Percentiles rank a stretch among this genome's conserved stretches.
Evolutionary conservation across 2,113 vertebrate genomes (phyloP).

Genomic region (Chunga burmeisteri): DNA sequence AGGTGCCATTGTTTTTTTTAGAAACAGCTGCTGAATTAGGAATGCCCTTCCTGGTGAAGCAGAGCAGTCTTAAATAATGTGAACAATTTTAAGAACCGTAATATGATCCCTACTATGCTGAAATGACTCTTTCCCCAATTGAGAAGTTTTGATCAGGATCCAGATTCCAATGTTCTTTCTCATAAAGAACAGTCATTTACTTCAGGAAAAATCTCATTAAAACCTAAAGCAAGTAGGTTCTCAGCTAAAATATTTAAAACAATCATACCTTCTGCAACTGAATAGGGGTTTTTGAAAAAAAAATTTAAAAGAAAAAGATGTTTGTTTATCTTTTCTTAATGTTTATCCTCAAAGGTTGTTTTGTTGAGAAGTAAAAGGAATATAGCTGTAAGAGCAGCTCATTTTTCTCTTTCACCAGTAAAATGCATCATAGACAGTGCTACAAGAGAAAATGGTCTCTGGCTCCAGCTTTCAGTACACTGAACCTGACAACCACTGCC

Average conservation of each 20-base stretch:
- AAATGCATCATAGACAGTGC: neutral
- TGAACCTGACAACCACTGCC: neutral
- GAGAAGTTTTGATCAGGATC: neutral
- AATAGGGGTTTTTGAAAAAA: neutral
- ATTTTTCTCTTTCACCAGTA: neutral
- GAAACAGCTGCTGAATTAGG: neutral
- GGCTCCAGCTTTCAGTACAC: neutral
- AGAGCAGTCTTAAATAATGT: neutral
- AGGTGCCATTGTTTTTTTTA: neutral
- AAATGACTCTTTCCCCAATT: neutral
- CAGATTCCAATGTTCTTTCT: neutral
- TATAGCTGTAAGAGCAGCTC: neutral
- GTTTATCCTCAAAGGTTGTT: neutral
- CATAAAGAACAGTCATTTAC: accelerated
- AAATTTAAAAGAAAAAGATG: neutral
- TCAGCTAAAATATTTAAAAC: neutral
- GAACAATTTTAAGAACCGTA: neutral
- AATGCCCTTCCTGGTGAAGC: neutral
- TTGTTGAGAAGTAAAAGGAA: neutral
- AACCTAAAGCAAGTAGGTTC: neutral
- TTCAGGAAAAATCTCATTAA: neutral
- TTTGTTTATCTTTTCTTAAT: neutral
- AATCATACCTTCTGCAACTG: neutral
- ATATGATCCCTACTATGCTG: neutral
- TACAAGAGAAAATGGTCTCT: neutral